Conservation (phyloP, 2,888 invertebrate genomes). For the Fragum sueziense region DNA sequence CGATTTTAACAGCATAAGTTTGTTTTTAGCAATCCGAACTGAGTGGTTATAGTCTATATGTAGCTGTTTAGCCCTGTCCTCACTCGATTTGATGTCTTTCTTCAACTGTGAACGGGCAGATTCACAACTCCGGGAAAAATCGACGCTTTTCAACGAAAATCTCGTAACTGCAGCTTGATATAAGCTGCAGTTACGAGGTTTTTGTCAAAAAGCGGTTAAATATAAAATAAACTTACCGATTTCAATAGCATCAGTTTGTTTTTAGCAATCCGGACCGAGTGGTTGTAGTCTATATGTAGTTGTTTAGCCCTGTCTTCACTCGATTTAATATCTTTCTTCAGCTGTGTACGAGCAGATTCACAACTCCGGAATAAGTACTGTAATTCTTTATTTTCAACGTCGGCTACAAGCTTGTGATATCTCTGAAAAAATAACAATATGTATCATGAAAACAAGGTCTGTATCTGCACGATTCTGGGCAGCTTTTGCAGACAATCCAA, state of each 20-base stretch:
- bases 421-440: conserved; percentile 11
- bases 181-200: no score
- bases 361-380: conserved; percentile 11
- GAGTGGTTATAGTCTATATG: not conserved
- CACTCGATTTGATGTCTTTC: not conserved
- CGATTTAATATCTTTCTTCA: not conserved
- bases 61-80: not conserved
- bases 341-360: not conserved
- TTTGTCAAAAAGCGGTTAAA: no score
- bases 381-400: conserved; percentile 11
- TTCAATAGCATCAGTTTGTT: conserved; percentile 21
- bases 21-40: not conserved
- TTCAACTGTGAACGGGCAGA: not conserved
- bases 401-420: conserved; percentile 4
- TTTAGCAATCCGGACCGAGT: conserved; percentile 18
- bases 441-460: no score
- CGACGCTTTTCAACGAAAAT: no score
- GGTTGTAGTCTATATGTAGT: not conserved
- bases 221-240: conserved; percentile 24
- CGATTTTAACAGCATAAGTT: conserved; percentile 2
- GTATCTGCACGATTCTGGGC: no score
- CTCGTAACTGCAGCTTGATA: no score
- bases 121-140: not conserved
- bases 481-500: no score
- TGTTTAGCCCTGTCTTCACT: not conserved